Base-by-base conservation (phyloP, 2,113 vertebrate genomes). In the Pangasianodon hypophthalmus region DNA sequence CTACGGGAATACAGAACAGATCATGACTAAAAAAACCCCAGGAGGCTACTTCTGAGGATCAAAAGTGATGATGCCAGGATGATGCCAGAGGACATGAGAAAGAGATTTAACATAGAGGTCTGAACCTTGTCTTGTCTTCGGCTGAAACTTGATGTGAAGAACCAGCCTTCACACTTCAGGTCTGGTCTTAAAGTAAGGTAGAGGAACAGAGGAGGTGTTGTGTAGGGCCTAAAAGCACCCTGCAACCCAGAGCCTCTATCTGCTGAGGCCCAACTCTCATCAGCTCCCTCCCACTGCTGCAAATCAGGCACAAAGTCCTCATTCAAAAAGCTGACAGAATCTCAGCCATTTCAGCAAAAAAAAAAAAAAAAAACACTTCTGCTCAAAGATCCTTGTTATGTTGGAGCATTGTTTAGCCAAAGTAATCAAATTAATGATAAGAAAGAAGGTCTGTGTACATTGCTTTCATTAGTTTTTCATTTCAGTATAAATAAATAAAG, bases 151-250 rank as follows among this genome's bases (percentile, higher is more conserved):
- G 85, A 71, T 19, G 13, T 37, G 41, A 44, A 80, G 77, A 87
- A 56, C 58, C 54, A 60, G n/a, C n/a, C 6, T 67, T 85, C 50
- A 85, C 67, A 87, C 81, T 91, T 89, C 79, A 84, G 8, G 80
- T 52, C 46, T 69, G 56, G 75, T 56, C 73, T 62, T 83, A 69
- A 90, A 54, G 24, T 14, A 71, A 58, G 73, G 52, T 52, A 87
- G 7, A 85, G 13, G 62, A 90, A 85, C 82, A 92, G 86, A 87
- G 80, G 48, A 67, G n/a, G 80, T 50, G 85, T 80, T 87, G 91
- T 87, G 37, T 46, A 52, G 46, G 16, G 26, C 52, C 37, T 60
- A 77, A 24, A n/a, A 85, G 64, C 67, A 85, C 67, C 44, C 67
- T 85, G 69, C 41, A 77, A 41, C 24, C 24, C 46, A 16, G 32